phyloP scores from a whole-genome alignment of 2,888 invertebrate species.

The Spilosoma lubricipeda region DNA sequence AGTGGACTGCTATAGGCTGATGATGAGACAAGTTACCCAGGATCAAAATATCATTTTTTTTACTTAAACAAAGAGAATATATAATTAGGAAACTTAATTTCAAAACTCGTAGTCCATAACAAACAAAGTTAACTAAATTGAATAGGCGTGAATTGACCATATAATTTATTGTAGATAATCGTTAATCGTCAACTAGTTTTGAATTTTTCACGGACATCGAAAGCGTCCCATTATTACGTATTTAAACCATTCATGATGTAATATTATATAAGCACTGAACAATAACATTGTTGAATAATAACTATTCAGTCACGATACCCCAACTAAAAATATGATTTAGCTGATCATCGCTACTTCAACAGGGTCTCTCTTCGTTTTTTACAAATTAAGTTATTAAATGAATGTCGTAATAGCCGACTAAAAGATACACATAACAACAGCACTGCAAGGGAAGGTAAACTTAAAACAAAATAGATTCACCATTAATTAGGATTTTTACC shows the following conservation, averaged over 20 bases:
- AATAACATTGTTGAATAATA: conserved; percentile 37
- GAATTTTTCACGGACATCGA: conserved; percentile 40
- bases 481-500: too few species aligned
- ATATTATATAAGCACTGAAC: conserved; percentile 43
- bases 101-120: conserved; percentile 19
- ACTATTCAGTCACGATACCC: conserved; percentile 29
- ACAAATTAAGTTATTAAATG: too few species aligned
- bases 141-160: conserved; percentile 14
- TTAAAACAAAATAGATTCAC: too few species aligned
- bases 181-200: conserved; percentile 7
- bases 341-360: too few species aligned
- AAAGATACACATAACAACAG: too few species aligned
- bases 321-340: neutral
- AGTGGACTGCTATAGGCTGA: too few species aligned
- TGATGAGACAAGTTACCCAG: too few species aligned
- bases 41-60: too few species aligned
- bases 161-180: neutral
- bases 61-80: too few species aligned
- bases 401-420: too few species aligned
- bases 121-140: conserved; percentile 22
- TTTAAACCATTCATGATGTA: conserved; percentile 39
- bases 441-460: too few species aligned
- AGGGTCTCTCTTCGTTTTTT: too few species aligned
- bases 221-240: conserved; percentile 40
- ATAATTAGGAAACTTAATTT: neutral